Percentiles rank a stretch among this genome's conserved stretches.
These are phyloP conservation scores for Mesorhabditis spiculigera DNA, from an alignment of 2,888 invertebrate genomes.

Conservation along the genomic window DNA sequence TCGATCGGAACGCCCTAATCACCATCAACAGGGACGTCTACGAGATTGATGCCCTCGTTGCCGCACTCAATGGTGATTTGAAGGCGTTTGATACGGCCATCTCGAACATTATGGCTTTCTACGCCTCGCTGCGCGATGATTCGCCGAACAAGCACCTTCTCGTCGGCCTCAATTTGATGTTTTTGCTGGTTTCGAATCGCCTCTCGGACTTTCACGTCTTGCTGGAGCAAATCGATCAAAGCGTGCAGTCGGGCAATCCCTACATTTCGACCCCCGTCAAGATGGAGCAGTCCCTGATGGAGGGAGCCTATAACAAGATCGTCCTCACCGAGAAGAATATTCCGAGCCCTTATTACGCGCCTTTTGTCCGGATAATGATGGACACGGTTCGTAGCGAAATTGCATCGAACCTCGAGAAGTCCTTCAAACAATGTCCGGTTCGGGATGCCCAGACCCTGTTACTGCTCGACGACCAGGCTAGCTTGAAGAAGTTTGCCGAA, in stretches of 20 bases:
- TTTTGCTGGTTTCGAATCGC: conserved; percentile 80
- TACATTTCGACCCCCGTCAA: conserved; percentile 91
- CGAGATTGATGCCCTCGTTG: conserved; percentile 93
- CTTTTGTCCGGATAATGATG: conserved; percentile 91
- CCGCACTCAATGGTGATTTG: conserved; percentile 85
- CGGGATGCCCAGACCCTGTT: conserved; percentile 29
- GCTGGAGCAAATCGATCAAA: conserved; percentile 83
- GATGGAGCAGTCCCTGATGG: conserved; percentile 96
- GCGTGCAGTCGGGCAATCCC: conserved; percentile 84
- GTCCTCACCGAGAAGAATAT: conserved; percentile 90
- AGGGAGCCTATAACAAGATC: conserved; percentile 95
- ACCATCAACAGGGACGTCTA: conserved; percentile 72
- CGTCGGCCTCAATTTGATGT: conserved; percentile 86
- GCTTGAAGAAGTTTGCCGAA: conserved; percentile 33
- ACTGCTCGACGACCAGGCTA: conserved; percentile 34
- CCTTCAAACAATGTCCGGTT: conserved; percentile 81
- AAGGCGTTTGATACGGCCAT: conserved; percentile 93
- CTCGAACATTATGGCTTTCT: conserved; percentile 72
- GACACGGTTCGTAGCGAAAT: conserved; percentile 92
- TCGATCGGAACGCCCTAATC: conserved; percentile 10
- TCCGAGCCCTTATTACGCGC: conserved; percentile 88
- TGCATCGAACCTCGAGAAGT: conserved; percentile 91
- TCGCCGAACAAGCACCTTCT: conserved; percentile 90
- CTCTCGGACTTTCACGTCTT: conserved; percentile 94
- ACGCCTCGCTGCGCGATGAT: conserved; percentile 80